phyloP scores from a whole-genome alignment of 2,888 invertebrate genomes.

The Pseudococcus jackbeardsleyi region DNA sequence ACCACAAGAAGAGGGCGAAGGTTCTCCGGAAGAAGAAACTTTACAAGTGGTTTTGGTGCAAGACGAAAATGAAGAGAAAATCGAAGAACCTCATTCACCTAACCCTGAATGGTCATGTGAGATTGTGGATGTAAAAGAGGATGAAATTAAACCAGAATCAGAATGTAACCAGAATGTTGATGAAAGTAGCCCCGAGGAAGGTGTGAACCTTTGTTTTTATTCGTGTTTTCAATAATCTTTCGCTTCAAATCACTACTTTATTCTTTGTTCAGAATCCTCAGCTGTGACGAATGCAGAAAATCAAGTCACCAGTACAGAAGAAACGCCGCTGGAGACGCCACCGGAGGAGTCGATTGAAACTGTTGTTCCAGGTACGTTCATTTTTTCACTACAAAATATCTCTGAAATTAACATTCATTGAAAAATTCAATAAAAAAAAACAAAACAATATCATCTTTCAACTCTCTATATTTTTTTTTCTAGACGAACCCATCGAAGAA shows the following conservation, averaged over 20 bases:
- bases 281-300: not conserved
- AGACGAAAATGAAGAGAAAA: not conserved
- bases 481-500: not conserved
- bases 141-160: not conserved
- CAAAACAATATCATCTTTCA: not conserved
- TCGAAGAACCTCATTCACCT: not conserved
- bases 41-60: not conserved
- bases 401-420: no score
- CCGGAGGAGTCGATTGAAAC: not conserved
- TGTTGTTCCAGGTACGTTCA: not conserved
- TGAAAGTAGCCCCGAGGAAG: not conserved
- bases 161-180: not conserved
- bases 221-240: not conserved
- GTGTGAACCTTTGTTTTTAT: not conserved
- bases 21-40: not conserved
- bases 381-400: not conserved
- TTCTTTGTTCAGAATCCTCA: not conserved
- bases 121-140: not conserved
- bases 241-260: not conserved
- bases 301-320: slow-evolving; percentile 43
- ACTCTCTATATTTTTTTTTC: not conserved
- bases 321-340: not conserved
- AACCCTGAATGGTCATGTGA: not conserved
- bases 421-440: no score
- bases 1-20: not conserved